These are phyloP conservation scores for Rattus rattus DNA, from an alignment of 2,113 vertebrate genomes.

Conservation along the genomic window DNA sequence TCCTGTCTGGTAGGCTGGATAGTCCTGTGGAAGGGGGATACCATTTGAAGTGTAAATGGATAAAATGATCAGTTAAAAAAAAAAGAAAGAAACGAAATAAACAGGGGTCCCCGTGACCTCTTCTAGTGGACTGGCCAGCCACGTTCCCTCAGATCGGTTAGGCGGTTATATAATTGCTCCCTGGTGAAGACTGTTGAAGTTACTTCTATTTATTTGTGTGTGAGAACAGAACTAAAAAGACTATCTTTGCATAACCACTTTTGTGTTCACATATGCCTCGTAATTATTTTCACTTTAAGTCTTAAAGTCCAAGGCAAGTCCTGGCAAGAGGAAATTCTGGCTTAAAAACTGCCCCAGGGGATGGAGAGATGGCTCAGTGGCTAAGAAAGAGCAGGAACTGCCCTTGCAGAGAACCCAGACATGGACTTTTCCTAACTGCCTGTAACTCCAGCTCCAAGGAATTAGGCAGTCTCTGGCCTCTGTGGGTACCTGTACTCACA, in stretches of 20 bases:
- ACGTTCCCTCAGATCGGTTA: not conserved
- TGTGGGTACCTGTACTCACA: too few relatives aligned
- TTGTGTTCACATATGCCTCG: not conserved
- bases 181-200: not conserved
- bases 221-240: constrained; percentile 32
- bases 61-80: too few relatives aligned
- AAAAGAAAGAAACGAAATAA: not conserved
- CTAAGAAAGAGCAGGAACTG: too few relatives aligned
- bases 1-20: not conserved
- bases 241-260: not conserved
- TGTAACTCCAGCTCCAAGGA: not conserved
- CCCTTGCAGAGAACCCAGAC: not conserved
- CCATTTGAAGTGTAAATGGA: too few relatives aligned
- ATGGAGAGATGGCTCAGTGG: not conserved
- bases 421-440: not conserved
- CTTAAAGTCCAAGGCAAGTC: not conserved
- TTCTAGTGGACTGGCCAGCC: not conserved
- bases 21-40: too few relatives aligned
- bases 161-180: not conserved
- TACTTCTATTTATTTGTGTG: not conserved
- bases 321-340: not conserved
- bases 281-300: not conserved
- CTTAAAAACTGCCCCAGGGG: not conserved
- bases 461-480: not conserved
- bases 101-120: not conserved